These are phyloP conservation scores for Holcopasites calliopsidis DNA, from an alignment of 1,140 invertebrate species.

Conservation along the genomic window DNA sequence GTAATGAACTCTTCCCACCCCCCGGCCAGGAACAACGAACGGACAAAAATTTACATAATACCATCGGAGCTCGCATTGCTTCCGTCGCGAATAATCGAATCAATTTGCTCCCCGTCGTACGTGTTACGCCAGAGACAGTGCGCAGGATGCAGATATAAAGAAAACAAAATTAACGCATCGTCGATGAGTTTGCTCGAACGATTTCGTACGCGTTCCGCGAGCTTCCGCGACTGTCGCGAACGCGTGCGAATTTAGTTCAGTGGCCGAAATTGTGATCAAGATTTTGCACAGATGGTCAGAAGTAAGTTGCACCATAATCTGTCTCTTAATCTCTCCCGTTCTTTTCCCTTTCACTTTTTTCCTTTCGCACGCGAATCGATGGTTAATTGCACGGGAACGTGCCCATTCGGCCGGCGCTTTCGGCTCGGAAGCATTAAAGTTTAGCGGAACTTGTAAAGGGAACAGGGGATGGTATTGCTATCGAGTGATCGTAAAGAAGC, in stretches of 20 bases:
- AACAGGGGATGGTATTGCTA: too few species aligned
- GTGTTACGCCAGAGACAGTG: not conserved
- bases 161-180: slow-evolving; percentile 9
- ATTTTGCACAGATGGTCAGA: not conserved
- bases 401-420: not conserved
- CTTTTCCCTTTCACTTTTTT: not conserved
- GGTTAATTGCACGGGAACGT: slow-evolving; percentile 19
- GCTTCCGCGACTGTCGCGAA: not conserved
- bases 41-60: slow-evolving; percentile 46
- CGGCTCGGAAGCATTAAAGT: slow-evolving; percentile 25
- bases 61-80: slow-evolving; percentile 16
- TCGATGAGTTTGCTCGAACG: not conserved
- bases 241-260: slow-evolving; percentile 25
- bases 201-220: slow-evolving; percentile 1
- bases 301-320: slow-evolving; percentile 17
- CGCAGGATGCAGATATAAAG: not conserved
- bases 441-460: slow-evolving; percentile 8
- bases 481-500: not conserved
- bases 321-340: not conserved
- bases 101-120: not conserved
- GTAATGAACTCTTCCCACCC: slow-evolving; percentile 54
- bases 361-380: not conserved
- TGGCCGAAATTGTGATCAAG: slow-evolving; percentile 15
- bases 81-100: slow-evolving; percentile 36
- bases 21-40: slow-evolving; percentile 12